Base-by-base conservation (phyloP, 2,888 invertebrate species). In the Leptinotarsa juncta region DNA sequence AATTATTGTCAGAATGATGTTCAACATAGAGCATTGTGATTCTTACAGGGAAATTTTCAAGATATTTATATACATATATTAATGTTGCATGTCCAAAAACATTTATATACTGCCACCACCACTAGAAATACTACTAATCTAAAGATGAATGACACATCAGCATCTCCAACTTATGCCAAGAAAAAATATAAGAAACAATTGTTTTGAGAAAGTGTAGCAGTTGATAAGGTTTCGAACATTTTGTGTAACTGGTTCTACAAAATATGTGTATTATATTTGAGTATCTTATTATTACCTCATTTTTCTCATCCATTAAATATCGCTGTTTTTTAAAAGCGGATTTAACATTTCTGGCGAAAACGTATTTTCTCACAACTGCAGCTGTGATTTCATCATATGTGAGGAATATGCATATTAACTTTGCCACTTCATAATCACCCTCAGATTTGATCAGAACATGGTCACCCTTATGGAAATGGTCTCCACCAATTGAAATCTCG, bases 201-300 rank as follows among this genome's bases (percentile, higher is more conserved):
- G 5, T 32, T 32, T 32, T 32, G 26, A 32, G 26, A 5, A 32
- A 32, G 26, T 26, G 26, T 26, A 26, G 26, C 4, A 5, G 26
- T 32, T 32, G 26, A 32, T 32, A 5, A 5, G 26, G 26, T 32
- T 32, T 32, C 5, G 5, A 32, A 32, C 26, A 32, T 32, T 32
- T 32, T 32, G 32, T 32, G 32, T 32, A 32, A 32, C 32, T 32
- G 7, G 0, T 32, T 32, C 32, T 32, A 32, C 32, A 55, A 55
- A 55, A 55, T 7, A 5, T 55, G 12, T 55, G 55, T 16, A 50
- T 16, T 50, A 14, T 4, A 50, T 50, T 14, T 5, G 51, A 51
- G 14, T 16, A 51, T 51, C n/a, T 15, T 49, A 26, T 3, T 66
- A 20, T 74, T 77, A 82, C 83, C 80, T 82, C 83, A 76, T 81